Evolutionary conservation across 2,113 vertebrate genomes (phyloP), one percentile per base, ranked within the genome.

Genomic region (Mustelus asterias): DNA sequence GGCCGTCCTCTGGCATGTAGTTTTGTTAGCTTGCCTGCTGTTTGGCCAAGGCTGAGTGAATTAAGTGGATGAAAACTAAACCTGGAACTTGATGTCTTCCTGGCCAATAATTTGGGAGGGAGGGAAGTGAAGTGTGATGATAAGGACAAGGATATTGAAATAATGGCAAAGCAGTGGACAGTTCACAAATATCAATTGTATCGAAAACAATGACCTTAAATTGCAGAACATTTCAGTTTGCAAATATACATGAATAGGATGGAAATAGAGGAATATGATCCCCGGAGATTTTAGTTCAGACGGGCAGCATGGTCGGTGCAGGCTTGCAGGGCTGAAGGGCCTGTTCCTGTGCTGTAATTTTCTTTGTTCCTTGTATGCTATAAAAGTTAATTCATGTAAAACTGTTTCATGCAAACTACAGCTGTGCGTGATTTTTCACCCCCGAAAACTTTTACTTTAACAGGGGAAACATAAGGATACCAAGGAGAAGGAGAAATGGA

Each of bases 401-500:
- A 37, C 13, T 93, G 60, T 93, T 8, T 93, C 9, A 37, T 37
- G 88, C 58, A 92, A 63, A 63, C 14, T 63, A 16, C 1, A n/a
- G 33, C 54, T n/a, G 58, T 44, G 18, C 6, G 24, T 24, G 67
- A 70, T 94, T 44, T 94, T 16, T 37, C 22, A 37, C 67, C 41
- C 18, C 60, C 37, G 11, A 48, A 76, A 29, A 86, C 48, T 96
- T 65, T 97, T 96, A 96, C 96, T 96, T 97, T 97, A 96, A 78
- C 98, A 99, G 99, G 97, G 97, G 44, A 95, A 95, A 72, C 41
- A 76, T 33, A 99, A 99, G 97, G 99, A 99, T 96, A 96, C 97
- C 95, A 99, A 98, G 97, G 98, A 98, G 33, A 99, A 99, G 97
- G 99, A 99, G 85, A 98, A 98, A 96, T 96, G 97, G 96, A 97